These are phyloP conservation scores for Hydrocynus forskahlii DNA, from an alignment of 2,797 vertebrate species.

Conservation along the genomic window DNA sequence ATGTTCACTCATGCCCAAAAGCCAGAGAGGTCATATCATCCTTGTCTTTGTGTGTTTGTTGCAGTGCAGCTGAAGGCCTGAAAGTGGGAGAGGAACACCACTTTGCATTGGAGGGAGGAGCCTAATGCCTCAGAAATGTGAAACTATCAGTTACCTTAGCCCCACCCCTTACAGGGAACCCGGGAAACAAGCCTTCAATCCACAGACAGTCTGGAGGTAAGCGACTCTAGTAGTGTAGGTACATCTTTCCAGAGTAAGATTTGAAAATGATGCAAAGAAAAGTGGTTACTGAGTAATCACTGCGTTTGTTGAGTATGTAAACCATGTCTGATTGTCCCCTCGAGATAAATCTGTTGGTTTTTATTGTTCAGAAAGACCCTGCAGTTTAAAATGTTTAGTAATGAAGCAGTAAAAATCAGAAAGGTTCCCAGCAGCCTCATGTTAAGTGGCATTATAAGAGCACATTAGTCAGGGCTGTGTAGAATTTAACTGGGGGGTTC, in stretches of 20 bases:
- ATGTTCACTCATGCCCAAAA: conserved; percentile 14
- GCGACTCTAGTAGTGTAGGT: neutral
- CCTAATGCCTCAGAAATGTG: conserved; percentile 71
- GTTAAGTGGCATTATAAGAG: too few relatives aligned
- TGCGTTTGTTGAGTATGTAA: neutral
- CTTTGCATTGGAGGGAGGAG: conserved; percentile 57
- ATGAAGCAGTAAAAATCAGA: too few relatives aligned
- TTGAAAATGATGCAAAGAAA: neutral
- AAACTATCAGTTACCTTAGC: conserved; percentile 79
- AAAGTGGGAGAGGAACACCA: conserved; percentile 47
- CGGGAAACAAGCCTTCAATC: conserved; percentile 71
- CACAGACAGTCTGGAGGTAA: conserved; percentile 80
- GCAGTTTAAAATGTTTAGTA: too few relatives aligned
- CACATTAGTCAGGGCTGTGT: too few relatives aligned
- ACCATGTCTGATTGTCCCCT: too few relatives aligned
- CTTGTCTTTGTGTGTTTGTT: conserved; percentile 45
- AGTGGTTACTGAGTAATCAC: neutral
- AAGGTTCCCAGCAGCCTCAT: too few relatives aligned
- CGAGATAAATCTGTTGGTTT: too few relatives aligned
- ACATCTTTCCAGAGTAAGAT: neutral
- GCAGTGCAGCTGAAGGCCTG: conserved; percentile 51
- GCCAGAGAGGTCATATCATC: conserved; percentile 20
- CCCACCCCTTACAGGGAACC: conserved; percentile 82
- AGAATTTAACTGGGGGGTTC: too few relatives aligned
- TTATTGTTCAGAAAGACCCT: too few relatives aligned